These are phyloP conservation scores for Onychomys arenicola DNA, from an alignment of 2,797 vertebrate species.

Conservation along the genomic window DNA sequence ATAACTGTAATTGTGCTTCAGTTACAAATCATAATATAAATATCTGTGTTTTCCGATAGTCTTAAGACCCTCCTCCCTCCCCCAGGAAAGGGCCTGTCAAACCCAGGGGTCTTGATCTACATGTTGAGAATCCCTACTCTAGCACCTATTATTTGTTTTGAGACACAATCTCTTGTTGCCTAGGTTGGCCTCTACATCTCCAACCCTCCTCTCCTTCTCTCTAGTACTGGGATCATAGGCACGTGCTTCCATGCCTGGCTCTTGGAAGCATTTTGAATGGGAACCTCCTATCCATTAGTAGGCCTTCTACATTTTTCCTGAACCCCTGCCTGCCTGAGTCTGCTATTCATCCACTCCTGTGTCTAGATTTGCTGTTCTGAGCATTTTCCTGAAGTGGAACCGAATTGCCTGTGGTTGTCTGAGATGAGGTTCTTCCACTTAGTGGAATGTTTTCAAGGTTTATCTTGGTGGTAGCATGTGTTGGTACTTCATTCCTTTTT, in stretches of 20 bases:
- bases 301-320: background rate
- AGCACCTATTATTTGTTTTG: background rate
- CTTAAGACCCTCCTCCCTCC: background rate
- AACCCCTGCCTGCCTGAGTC: background rate
- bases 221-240: background rate
- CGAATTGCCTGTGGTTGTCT: background rate
- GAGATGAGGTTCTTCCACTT: background rate
- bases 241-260: background rate
- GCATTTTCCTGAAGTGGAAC: background rate
- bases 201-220: background rate
- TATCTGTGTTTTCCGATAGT: background rate
- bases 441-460: background rate
- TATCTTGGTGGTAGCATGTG: background rate
- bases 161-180: background rate
- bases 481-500: slow-evolving; percentile 19
- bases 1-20: background rate
- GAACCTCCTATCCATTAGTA: background rate
- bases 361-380: background rate
- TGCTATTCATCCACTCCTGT: background rate
- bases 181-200: background rate
- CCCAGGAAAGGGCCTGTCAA: background rate
- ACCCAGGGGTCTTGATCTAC: background rate
- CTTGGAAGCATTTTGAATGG: background rate
- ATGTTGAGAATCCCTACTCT: background rate
- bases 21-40: background rate